Conservation (phyloP, 2,113 vertebrate species). For the Castor canadensis region DNA sequence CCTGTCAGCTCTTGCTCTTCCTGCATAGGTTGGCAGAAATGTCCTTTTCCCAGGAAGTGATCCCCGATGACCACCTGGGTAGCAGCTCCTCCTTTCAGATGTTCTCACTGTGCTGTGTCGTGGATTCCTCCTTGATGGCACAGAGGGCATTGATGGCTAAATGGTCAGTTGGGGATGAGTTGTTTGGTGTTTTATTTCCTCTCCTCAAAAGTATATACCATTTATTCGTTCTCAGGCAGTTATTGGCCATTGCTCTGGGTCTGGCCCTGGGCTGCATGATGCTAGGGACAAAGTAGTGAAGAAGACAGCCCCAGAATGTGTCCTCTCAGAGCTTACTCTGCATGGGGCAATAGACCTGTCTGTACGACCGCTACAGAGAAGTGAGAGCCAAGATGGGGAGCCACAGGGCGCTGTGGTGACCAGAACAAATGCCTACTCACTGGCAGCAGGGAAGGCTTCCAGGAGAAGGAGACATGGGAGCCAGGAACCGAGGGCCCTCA, state of each 20-base stretch:
- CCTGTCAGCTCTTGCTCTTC: neutral
- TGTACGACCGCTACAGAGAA: neutral
- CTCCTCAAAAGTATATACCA: neutral
- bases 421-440: neutral
- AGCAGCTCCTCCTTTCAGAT: neutral
- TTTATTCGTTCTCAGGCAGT: neutral
- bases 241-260: neutral
- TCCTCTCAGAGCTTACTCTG: neutral
- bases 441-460: neutral
- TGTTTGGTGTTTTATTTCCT: neutral
- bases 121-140: neutral
- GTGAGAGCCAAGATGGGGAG: neutral
- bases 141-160: neutral
- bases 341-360: neutral
- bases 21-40: neutral
- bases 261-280: neutral
- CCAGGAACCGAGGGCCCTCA: too few relatives aligned
- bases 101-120: accelerated
- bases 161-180: neutral
- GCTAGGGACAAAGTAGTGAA: neutral
- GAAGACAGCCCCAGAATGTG: neutral
- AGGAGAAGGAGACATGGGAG: neutral
- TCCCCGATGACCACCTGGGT: neutral
- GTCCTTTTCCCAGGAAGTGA: neutral
- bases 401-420: neutral